Evolutionary conservation across 2,888 invertebrate genomes (phyloP).

Genomic region (Deroplatys truncata): DNA sequence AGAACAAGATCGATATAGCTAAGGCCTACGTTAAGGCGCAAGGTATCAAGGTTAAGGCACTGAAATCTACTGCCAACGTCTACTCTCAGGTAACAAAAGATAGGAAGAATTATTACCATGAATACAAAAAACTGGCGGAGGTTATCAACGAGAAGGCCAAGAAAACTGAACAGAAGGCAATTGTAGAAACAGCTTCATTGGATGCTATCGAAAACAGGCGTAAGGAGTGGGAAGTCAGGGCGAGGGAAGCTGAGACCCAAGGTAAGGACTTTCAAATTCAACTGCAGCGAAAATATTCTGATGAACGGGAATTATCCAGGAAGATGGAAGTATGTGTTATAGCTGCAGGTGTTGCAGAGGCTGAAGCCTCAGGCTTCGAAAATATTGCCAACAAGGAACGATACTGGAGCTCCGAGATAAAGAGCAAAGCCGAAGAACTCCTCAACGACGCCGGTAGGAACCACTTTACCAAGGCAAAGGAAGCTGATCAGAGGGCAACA

Average conservation of each 20-base stretch:
- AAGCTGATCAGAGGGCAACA: neutral
- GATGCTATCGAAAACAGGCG: neutral
- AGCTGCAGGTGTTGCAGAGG: neutral
- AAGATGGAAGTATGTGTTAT: neutral
- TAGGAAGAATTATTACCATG: neutral
- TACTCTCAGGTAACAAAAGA: neutral
- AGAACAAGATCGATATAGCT: neutral
- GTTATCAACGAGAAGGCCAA: neutral
- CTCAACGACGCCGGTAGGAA: neutral
- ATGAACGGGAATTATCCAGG: neutral
- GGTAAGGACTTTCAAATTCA: neutral
- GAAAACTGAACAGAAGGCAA: neutral
- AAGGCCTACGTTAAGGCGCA: neutral
- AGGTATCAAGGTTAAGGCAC: neutral
- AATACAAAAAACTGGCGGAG: neutral
- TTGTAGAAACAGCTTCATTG: neutral
- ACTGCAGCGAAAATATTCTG: neutral
- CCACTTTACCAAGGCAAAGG: neutral
- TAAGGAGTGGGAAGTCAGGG: neutral
- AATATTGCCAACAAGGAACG: neutral
- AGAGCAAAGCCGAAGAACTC: neutral
- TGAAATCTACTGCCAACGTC: neutral
- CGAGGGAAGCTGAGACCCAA: neutral
- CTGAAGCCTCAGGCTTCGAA: neutral
- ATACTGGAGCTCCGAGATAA: neutral